Conservation (phyloP, 2,888 invertebrate species). For the Subacronicta megacephala region DNA sequence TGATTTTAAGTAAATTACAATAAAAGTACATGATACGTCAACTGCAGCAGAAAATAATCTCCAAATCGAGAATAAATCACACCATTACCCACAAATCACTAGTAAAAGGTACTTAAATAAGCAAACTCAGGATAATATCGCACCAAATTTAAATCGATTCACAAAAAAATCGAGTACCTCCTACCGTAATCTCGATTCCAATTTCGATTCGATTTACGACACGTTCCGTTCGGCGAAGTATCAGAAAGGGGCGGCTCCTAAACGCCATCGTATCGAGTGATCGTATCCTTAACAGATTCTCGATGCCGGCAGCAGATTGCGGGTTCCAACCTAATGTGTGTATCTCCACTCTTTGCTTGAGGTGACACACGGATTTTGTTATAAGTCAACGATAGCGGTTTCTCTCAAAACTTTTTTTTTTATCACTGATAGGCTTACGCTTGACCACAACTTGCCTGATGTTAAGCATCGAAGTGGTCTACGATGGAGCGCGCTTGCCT, state of each 20-base stretch:
- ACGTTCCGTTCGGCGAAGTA: constrained; percentile 72
- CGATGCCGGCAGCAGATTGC: constrained; percentile 71
- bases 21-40: constrained; percentile 16
- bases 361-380: constrained; percentile 49
- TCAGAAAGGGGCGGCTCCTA: constrained; percentile 78
- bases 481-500: too few species aligned
- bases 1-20: background rate
- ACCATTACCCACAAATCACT: constrained; percentile 42
- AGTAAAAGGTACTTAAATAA: constrained; percentile 36
- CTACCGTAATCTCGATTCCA: constrained; percentile 63
- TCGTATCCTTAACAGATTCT: constrained; percentile 76
- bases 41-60: constrained; percentile 35
- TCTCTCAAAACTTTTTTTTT: too few species aligned
- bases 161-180: constrained; percentile 61
- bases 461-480: too few species aligned
- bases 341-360: constrained; percentile 56
- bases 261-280: constrained; percentile 74
- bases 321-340: constrained; percentile 71
- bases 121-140: constrained; percentile 37
- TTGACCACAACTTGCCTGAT: too few species aligned
- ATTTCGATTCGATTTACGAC: constrained; percentile 70
- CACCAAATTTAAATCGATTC: constrained; percentile 55
- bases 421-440: too few species aligned
- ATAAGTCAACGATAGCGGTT: background rate
- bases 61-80: constrained; percentile 34